phyloP scores from a whole-genome alignment of 2,113 vertebrate species.

The Hylia prasina region DNA sequence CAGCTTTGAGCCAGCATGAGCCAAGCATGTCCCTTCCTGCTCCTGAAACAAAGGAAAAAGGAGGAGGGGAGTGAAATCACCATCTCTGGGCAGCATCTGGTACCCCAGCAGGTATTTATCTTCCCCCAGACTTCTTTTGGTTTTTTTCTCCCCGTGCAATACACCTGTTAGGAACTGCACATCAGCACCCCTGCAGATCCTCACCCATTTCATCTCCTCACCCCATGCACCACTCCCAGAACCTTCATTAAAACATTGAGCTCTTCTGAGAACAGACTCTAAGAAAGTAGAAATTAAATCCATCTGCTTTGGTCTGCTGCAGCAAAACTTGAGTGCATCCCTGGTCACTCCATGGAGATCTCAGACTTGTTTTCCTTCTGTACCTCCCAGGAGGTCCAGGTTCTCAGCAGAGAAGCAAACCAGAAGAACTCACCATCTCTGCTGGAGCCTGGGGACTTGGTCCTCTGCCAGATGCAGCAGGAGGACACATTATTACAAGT shows the following conservation, averaged over 20 bases:
- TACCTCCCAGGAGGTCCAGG: not conserved
- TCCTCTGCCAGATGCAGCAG: not conserved
- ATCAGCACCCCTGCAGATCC: not conserved
- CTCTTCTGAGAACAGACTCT: not conserved
- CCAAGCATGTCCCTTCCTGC: not conserved
- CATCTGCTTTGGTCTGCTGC: not conserved
- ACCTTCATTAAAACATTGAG: not conserved
- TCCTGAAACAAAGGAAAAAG: not conserved
- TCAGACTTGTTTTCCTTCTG: not conserved
- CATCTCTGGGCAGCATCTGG: not conserved
- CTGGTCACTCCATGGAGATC: not conserved
- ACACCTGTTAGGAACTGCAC: not conserved
- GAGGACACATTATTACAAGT: not conserved
- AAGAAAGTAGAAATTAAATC: not conserved
- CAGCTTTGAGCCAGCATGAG: not conserved
- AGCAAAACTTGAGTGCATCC: not conserved
- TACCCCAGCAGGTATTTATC: not conserved
- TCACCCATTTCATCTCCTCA: not conserved
- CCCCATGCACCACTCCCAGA: not conserved
- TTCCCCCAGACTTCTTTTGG: not conserved
- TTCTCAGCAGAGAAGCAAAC: not conserved
- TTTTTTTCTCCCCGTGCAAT: not conserved
- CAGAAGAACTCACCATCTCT: not conserved
- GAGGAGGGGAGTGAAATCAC: not conserved
- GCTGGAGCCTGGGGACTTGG: not conserved